Percentiles rank a stretch among this genome's conserved stretches.
Evolutionary conservation across 1,140 invertebrate species (phyloP).

Genomic region (Leguminivora glycinivorella): DNA sequence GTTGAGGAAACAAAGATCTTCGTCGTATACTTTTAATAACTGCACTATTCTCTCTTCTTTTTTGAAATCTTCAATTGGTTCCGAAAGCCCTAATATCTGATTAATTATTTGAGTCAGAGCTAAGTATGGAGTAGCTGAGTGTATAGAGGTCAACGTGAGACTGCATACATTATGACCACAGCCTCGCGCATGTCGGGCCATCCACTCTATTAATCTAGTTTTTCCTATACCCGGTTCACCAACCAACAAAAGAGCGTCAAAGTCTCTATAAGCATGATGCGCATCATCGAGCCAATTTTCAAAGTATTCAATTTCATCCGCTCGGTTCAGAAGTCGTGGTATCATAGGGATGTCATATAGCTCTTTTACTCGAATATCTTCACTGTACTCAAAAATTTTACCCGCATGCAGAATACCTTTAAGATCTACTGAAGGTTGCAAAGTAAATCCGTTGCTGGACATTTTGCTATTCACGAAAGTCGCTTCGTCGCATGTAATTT

Average conservation of each 20-base stretch:
- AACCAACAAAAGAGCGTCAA: conserved; percentile 65
- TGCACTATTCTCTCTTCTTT: conserved; percentile 71
- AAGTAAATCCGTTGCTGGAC: conserved; percentile 75
- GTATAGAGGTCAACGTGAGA: conserved; percentile 64
- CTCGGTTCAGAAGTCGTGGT: conserved; percentile 60
- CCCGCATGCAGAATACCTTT: conserved; percentile 79
- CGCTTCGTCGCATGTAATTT: conserved; percentile 80
- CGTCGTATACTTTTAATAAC: conserved; percentile 56
- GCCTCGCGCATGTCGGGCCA: conserved; percentile 54
- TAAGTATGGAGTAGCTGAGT: conserved; percentile 69
- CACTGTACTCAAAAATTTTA: conserved; percentile 78
- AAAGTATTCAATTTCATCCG: conserved; percentile 71
- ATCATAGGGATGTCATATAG: conserved; percentile 61
- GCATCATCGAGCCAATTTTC: conserved; percentile 58
- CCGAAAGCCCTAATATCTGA: conserved; percentile 60
- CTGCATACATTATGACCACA: conserved; percentile 49
- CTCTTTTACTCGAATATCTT: conserved; percentile 69
- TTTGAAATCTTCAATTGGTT: conserved; percentile 57
- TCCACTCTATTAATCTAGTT: conserved; percentile 67
- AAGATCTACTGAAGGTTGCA: conserved; percentile 73
- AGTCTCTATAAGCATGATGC: conserved; percentile 50
- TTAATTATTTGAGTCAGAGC: conserved; percentile 69
- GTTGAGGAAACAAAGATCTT: conserved; percentile 70
- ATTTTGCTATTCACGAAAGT: conserved; percentile 81
- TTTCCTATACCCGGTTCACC: conserved; percentile 75